A percentile compares a stretch with the other conserved stretches of the same genome.
phyloP scores from a whole-genome alignment of 2,888 invertebrate genomes.

The Leptogaster cylindrica region DNA sequence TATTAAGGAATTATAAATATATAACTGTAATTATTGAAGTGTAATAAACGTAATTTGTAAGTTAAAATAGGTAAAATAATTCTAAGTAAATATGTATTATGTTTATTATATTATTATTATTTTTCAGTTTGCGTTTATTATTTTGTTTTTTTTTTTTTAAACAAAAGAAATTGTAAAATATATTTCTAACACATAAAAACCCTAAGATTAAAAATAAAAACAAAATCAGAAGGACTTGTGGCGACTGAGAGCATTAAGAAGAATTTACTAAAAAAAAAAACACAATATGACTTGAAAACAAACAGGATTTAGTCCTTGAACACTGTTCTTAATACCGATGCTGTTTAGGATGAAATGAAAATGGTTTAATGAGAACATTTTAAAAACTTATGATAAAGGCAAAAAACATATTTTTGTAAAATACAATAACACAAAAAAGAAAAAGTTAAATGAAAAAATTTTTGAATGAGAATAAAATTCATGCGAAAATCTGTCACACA shows the following conservation, averaged over 20 bases:
- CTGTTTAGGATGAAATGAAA: background rate
- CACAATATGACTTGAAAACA: background rate
- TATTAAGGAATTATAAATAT: constrained; percentile 25
- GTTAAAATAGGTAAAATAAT: constrained; percentile 20
- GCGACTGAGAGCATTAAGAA: constrained; percentile 26
- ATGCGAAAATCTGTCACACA: no score
- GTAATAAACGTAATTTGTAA: constrained; percentile 15
- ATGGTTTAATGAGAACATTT: constrained; percentile 2
- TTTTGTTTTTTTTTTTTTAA: constrained; percentile 19
- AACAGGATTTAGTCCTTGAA: background rate
- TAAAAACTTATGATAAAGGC: constrained; percentile 16
- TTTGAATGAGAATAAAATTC: no score
- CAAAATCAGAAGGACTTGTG: background rate
- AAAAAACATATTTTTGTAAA: background rate
- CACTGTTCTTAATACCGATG: constrained; percentile 13
- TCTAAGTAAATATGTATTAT: no score
- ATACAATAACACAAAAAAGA: no score
- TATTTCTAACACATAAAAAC: constrained; percentile 1
- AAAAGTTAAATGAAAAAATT: no score
- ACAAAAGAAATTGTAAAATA: constrained; percentile 23
- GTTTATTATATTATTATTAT: no score
- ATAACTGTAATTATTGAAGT: constrained; percentile 27
- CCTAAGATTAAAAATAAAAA: no score
- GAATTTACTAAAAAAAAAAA: background rate
- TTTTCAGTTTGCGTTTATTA: no score